A percentile compares a stretch with the other conserved stretches of the same genome.
These are phyloP conservation scores for Spatulosminthurus flaviceps DNA, from an alignment of 2,888 invertebrate genomes.

Conservation along the genomic window DNA sequence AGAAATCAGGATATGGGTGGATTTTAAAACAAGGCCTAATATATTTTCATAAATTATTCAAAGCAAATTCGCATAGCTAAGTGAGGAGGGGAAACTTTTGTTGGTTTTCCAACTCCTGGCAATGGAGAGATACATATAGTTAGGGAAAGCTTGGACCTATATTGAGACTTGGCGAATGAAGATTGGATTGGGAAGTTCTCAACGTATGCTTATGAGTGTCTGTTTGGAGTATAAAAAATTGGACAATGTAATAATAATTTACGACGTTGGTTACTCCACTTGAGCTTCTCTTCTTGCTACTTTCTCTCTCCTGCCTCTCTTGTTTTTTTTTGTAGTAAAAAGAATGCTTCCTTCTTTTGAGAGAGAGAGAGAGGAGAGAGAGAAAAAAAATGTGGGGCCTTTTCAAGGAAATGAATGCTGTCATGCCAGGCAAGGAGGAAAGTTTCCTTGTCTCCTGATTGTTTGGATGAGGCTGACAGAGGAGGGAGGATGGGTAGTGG, in stretches of 20 bases:
- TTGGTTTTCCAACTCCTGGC: neutral
- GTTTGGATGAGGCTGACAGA: constrained; percentile 7
- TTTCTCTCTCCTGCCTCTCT: neutral
- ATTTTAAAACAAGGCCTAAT: constrained; percentile 1
- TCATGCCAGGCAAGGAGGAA: constrained; percentile 9
- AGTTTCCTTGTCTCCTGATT: constrained; percentile 19
- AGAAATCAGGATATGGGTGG: constrained; percentile 14
- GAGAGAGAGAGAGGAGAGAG: too few species aligned
- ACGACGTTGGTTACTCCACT: constrained; percentile 8
- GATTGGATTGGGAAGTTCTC: neutral
- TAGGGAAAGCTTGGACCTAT: neutral
- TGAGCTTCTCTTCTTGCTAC: neutral
- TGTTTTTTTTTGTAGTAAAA: neutral
- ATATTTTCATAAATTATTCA: constrained; percentile 4
- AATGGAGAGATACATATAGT: neutral
- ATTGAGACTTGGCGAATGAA: too few species aligned
- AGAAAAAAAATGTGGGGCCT: constrained; percentile 22
- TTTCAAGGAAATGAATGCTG: constrained; percentile 37
- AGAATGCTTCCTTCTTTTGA: constrained; percentile 21
- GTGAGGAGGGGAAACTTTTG: neutral
- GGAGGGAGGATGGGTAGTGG: neutral
- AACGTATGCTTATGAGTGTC: constrained; percentile 3
- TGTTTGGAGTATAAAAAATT: constrained; percentile 10
- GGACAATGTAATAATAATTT: constrained; percentile 24
- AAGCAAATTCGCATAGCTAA: neutral